phyloP scores from a whole-genome alignment of 1,140 invertebrate genomes.

The Zaprionus capensis region DNA sequence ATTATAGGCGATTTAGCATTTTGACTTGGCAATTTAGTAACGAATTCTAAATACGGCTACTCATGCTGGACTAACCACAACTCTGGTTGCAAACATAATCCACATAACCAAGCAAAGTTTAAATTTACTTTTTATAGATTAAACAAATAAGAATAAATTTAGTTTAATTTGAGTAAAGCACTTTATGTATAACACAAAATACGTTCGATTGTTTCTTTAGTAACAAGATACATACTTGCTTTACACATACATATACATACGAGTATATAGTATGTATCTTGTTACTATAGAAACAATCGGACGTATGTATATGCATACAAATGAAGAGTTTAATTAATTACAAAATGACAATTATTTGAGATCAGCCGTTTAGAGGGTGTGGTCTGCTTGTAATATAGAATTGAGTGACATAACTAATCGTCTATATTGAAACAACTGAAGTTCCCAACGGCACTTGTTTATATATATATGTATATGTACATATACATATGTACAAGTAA shows the following conservation, averaged over 20 bases:
- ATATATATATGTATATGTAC: neutral
- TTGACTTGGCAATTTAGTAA: neutral
- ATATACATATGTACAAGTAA: neutral
- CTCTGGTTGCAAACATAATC: neutral
- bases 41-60: neutral
- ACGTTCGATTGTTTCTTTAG: neutral
- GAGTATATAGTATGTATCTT: too few relatives aligned
- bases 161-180: neutral
- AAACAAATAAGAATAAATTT: neutral
- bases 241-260: neutral
- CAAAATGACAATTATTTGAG: slow-evolving; percentile 41
- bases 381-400: neutral
- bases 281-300: too few relatives aligned
- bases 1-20: slow-evolving; percentile 17
- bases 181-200: neutral
- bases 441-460: neutral
- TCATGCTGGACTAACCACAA: neutral
- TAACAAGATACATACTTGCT: neutral
- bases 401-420: neutral
- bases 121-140: neutral
- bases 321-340: slow-evolving; percentile 54
- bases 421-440: neutral
- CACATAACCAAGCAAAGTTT: neutral
- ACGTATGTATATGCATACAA: neutral
- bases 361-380: neutral